Conservation (phyloP, 2,797 vertebrate species). For the Gobio occitaniae region DNA sequence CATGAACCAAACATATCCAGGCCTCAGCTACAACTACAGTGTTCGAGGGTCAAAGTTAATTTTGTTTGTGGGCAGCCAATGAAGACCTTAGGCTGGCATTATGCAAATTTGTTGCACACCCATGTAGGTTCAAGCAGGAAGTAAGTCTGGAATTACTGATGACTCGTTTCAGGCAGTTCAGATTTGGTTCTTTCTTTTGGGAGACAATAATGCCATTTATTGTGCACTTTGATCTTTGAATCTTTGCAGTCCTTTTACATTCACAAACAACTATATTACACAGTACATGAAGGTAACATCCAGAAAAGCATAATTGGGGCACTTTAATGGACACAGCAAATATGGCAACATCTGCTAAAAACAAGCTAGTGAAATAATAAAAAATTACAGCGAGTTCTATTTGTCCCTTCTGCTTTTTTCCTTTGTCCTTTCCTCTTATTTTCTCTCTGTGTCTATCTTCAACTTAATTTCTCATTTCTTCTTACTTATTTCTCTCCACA, state of each 20-base stretch:
- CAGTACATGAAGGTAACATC: not conserved
- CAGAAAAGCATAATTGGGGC: not conserved
- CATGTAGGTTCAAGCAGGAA: not conserved
- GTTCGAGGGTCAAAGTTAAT: too few relatives aligned
- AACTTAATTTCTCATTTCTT: not conserved
- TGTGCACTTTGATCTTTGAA: not conserved
- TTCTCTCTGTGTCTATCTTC: not conserved
- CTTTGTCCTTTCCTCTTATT: not conserved
- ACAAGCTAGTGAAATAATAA: not conserved
- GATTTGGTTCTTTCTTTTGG: not conserved
- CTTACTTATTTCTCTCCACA: not conserved
- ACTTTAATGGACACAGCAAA: not conserved
- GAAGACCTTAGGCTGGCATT: not conserved
- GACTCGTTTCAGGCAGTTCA: too few relatives aligned
- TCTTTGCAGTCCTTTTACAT: not conserved
- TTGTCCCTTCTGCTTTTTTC: not conserved
- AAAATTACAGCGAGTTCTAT: not conserved
- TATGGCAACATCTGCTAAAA: not conserved
- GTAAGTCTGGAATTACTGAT: not conserved
- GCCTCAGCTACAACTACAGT: too few relatives aligned
- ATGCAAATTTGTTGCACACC: too few relatives aligned
- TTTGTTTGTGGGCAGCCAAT: not conserved
- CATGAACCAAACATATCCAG: too few relatives aligned
- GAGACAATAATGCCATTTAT: not conserved
- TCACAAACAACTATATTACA: not conserved